A percentile compares a stretch with the other conserved stretches of the same genome.
Evolutionary conservation across 2,113 vertebrate genomes (phyloP).

Genomic region (Todiramphus chloris): DNA sequence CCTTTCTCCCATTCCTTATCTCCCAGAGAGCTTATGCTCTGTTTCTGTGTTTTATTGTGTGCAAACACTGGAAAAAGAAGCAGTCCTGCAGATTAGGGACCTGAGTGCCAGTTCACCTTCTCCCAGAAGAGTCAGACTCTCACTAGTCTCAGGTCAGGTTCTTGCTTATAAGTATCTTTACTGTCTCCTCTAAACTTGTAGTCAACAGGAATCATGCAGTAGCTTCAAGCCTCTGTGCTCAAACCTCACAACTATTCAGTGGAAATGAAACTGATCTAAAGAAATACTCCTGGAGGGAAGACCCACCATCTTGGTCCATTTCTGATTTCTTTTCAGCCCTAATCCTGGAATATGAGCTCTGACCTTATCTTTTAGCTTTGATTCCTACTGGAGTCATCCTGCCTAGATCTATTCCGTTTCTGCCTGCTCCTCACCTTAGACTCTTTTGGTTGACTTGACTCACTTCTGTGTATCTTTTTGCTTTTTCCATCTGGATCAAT

Average conservation of each 20-base stretch:
- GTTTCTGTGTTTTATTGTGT: neutral
- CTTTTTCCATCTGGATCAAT: neutral
- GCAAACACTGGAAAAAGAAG: neutral
- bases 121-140: neutral
- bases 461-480: neutral
- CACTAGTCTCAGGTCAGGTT: neutral
- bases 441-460: neutral
- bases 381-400: neutral
- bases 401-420: neutral
- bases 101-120: neutral
- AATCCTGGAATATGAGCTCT: neutral
- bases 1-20: neutral
- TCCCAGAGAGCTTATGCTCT: neutral
- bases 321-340: neutral
- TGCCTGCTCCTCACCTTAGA: neutral
- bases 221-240: neutral
- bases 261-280: neutral
- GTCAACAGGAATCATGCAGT: neutral
- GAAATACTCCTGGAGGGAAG: neutral
- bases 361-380: neutral
- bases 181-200: neutral
- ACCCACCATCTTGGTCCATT: neutral
- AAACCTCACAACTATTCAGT: neutral
- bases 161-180: neutral
- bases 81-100: neutral